A percentile compares a stretch with the other conserved stretches of the same genome.
Evolutionary conservation across 2,797 vertebrate species (phyloP).

Genomic region (Selene dorsalis): DNA sequence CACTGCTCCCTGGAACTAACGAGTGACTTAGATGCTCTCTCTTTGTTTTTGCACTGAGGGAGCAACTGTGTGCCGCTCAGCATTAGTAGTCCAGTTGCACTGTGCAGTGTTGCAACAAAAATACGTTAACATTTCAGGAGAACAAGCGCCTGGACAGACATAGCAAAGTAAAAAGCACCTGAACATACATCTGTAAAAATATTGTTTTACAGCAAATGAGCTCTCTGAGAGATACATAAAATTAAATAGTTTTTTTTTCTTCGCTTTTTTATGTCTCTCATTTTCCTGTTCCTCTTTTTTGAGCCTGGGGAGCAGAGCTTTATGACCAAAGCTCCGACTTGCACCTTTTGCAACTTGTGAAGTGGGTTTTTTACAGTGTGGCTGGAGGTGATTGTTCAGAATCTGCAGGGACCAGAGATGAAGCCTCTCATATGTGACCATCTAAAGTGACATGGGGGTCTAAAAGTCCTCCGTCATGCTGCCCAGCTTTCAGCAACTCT

Average conservation of each 20-base stretch:
- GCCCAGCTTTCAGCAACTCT: slow-evolving; percentile 66
- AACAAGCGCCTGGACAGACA: slow-evolving; percentile 4
- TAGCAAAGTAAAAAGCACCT: background rate
- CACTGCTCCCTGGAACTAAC: slow-evolving; percentile 63
- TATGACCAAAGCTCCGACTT: slow-evolving; percentile 52
- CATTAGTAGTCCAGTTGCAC: slow-evolving; percentile 13
- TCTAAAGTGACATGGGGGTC: slow-evolving; percentile 63
- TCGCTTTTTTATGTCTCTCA: background rate
- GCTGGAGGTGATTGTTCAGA: slow-evolving; percentile 71
- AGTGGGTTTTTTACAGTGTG: slow-evolving; percentile 77
- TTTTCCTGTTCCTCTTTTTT: slow-evolving; percentile 2
- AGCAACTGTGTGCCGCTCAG: slow-evolving; percentile 38
- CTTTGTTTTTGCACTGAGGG: slow-evolving; percentile 51
- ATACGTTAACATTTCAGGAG: slow-evolving; percentile 28
- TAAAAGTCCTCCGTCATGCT: slow-evolving; percentile 64
- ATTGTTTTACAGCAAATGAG: background rate
- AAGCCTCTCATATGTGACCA: slow-evolving; percentile 61
- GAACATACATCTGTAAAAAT: background rate
- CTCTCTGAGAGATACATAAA: background rate
- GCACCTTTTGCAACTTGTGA: slow-evolving; percentile 71
- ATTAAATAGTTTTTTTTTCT: background rate
- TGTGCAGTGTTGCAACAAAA: slow-evolving; percentile 4
- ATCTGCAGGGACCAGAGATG: slow-evolving; percentile 58
- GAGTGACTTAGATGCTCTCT: slow-evolving; percentile 59
- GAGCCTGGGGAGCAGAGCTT: slow-evolving; percentile 10